These are phyloP conservation scores for Hydroisotoma schaefferi DNA, from an alignment of 2,888 invertebrate species.

Conservation along the genomic window DNA sequence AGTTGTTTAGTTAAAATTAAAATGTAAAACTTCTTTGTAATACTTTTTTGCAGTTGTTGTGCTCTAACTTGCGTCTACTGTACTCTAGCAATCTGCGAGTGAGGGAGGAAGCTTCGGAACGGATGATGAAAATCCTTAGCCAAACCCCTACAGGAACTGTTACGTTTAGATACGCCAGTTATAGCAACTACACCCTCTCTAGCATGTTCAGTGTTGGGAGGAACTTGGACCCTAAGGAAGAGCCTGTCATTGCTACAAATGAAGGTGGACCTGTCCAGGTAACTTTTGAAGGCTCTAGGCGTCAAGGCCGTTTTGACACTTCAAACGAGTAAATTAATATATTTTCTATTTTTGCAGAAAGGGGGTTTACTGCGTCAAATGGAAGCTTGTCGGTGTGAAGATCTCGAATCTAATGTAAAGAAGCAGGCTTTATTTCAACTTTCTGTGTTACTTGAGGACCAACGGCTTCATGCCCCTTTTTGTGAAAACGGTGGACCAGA, in stretches of 20 bases:
- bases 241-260: not conserved
- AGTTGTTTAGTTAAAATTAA: not conserved
- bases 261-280: constrained; percentile 11
- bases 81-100: constrained; percentile 8
- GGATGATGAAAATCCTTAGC: constrained; percentile 14
- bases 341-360: not conserved
- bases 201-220: constrained; percentile 13
- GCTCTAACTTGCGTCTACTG: constrained; percentile 14
- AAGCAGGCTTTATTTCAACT: constrained; percentile 5
- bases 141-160: constrained; percentile 8
- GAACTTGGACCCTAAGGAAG: constrained; percentile 4
- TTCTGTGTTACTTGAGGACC: constrained; percentile 4
- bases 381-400: constrained; percentile 13
- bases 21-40: not conserved
- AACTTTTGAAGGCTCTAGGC: not conserved
- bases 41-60: constrained; percentile 9
- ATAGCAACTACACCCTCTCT: constrained; percentile 18
- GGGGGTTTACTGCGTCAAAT: constrained; percentile 5
- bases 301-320: not conserved
- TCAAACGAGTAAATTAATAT: not conserved
- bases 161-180: constrained; percentile 17
- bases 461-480: constrained; percentile 11
- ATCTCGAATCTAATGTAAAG: constrained; percentile 14
- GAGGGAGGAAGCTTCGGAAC: constrained; percentile 13
- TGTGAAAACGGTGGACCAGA: constrained; percentile 2